A percentile compares a stretch with the other conserved stretches of the same genome.
Conservation (phyloP, 2,113 vertebrate genomes). For the Aleadryas rufinucha region DNA sequence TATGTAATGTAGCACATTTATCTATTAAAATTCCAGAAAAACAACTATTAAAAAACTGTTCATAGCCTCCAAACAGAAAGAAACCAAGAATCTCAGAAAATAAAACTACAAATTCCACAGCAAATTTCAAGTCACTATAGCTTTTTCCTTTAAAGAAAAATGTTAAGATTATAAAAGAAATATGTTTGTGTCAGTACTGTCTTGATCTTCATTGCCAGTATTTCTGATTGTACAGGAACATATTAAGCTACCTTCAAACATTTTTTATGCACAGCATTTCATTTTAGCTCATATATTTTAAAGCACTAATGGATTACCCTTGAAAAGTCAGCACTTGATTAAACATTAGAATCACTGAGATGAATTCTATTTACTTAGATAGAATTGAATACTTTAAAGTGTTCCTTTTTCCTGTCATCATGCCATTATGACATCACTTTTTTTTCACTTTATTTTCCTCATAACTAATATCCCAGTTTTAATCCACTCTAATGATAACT, state of each 20-base stretch:
- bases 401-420: neutral
- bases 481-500: neutral
- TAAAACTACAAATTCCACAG: neutral
- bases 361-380: neutral
- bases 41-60: neutral
- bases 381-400: neutral
- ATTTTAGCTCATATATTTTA: neutral
- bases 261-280: neutral
- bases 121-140: neutral
- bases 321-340: neutral
- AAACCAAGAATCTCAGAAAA: neutral
- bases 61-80: neutral
- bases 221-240: neutral
- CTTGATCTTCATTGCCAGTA: neutral
- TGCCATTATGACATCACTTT: neutral
- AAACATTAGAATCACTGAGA: neutral
- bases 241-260: neutral
- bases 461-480: neutral
- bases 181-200: neutral
- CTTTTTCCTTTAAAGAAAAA: neutral
- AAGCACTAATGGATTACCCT: neutral
- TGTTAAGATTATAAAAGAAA: neutral
- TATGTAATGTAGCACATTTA: neutral
- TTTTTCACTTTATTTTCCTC: neutral
- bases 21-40: neutral